Percentiles rank a stretch among this genome's conserved stretches.
phyloP scores from a whole-genome alignment of 2,888 invertebrate species.

The Trissolcus brochymenae region DNA sequence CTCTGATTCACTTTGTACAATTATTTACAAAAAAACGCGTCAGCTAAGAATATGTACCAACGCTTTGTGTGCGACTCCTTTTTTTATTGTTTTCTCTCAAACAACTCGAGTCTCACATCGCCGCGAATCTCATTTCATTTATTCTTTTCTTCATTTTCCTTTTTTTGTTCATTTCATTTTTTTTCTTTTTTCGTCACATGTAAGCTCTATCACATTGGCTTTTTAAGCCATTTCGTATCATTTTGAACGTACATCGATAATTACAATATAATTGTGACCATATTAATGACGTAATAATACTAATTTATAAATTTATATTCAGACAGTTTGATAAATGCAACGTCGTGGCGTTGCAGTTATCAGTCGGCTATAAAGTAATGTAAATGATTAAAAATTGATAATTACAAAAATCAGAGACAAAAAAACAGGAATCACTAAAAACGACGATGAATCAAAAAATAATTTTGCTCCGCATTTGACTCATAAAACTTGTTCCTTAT shows the following conservation, averaged over 20 bases:
- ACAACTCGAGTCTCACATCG: conserved; percentile 27
- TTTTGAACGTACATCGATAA: conserved; percentile 54
- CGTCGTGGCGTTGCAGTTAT: conserved; percentile 19
- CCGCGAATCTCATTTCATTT: conserved; percentile 45
- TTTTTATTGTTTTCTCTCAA: conserved; percentile 12
- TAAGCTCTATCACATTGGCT: conserved; percentile 77
- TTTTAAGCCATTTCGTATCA: conserved; percentile 73
- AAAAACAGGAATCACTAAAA: conserved; percentile 22
- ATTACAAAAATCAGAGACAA: conserved; percentile 10
- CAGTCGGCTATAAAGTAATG: conserved; percentile 8
- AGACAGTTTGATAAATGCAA: conserved; percentile 21
- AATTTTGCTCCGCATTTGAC: conserved; percentile 20
- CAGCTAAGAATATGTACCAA: conserved; percentile 60
- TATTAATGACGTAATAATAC: conserved; percentile 60
- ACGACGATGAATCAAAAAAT: too few relatives aligned
- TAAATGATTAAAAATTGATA: conserved; percentile 14
- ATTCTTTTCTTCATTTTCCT: conserved; percentile 20
- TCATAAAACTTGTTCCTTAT: conserved; percentile 42
- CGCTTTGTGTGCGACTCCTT: conserved; percentile 48
- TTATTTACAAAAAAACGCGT: conserved; percentile 61
- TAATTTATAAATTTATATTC: conserved; percentile 58
- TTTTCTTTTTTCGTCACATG: conserved; percentile 66
- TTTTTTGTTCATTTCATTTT: conserved; percentile 22
- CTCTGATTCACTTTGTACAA: conserved; percentile 63
- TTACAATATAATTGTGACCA: conserved; percentile 60